These are phyloP conservation scores for Lepidocyrtoides sp. DNA, from an alignment of 2,888 invertebrate species.

Conservation along the genomic window DNA sequence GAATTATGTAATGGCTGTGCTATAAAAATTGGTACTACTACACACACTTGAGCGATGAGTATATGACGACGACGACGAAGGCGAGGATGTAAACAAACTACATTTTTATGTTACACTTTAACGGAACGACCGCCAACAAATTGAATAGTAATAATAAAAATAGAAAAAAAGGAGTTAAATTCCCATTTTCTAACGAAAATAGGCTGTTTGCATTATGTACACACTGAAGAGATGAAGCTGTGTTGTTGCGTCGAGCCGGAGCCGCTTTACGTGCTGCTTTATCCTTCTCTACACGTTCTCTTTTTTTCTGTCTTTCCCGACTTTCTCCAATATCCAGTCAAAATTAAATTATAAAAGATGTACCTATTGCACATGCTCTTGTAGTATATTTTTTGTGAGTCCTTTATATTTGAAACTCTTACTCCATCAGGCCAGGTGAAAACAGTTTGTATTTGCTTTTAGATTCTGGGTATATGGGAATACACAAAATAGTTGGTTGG, in stretches of 20 bases:
- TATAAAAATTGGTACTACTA: constrained; percentile 25
- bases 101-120: not conserved
- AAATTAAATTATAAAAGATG: not conserved
- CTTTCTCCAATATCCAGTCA: constrained; percentile 27
- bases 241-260: too few relatives aligned
- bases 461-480: too few relatives aligned
- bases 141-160: not conserved
- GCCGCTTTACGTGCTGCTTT: constrained; percentile 8
- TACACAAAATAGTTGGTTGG: too few relatives aligned
- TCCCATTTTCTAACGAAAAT: not conserved
- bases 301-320: not conserved
- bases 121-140: not conserved
- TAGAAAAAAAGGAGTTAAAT: not conserved
- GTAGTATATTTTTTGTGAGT: not conserved
- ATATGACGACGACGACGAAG: not conserved
- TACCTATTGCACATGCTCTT: not conserved
- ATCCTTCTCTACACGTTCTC: not conserved
- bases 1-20: not conserved
- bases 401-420: too few relatives aligned
- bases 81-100: not conserved
- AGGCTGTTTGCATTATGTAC: not conserved
- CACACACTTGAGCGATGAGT: not conserved
- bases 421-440: not conserved
- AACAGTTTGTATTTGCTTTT: not conserved
- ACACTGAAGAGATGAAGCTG: not conserved